Evolutionary conservation across 2,113 vertebrate species (phyloP).

Genomic region (Scolopax mira): DNA sequence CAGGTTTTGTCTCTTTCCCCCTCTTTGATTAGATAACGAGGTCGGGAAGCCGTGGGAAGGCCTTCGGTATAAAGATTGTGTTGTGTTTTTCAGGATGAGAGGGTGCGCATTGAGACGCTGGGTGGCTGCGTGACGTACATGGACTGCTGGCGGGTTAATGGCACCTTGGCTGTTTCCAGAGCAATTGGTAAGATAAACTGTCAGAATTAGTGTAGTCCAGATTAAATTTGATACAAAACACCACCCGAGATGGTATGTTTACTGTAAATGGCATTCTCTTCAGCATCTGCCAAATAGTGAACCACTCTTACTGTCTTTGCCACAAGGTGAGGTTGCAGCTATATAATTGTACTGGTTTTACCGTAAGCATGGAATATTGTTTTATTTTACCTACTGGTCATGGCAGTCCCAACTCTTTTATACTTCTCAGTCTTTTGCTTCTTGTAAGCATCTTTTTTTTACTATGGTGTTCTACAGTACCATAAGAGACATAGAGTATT

Average conservation of each 20-base stretch:
- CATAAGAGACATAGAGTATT: neutral
- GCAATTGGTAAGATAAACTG: conserved; percentile 85
- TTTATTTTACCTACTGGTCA: neutral
- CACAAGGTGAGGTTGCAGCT: neutral
- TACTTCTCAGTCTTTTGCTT: neutral
- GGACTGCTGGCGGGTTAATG: conserved; percentile 98
- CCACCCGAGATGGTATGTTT: neutral
- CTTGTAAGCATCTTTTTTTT: neutral
- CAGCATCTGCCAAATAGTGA: neutral
- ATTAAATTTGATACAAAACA: neutral
- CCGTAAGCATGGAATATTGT: neutral
- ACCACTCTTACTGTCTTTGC: neutral
- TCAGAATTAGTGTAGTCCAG: neutral
- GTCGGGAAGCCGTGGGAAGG: neutral
- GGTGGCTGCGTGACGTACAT: conserved; percentile 91
- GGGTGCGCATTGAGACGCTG: conserved; percentile 86
- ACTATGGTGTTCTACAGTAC: neutral
- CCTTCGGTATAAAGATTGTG: neutral
- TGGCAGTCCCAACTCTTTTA: neutral
- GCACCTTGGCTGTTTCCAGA: conserved; percentile 94
- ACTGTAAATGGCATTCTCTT: neutral
- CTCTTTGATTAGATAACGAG: neutral
- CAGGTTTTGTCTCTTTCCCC: neutral
- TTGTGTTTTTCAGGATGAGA: conserved; percentile 84
- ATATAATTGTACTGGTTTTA: neutral